Conservation (phyloP, 2,797 vertebrate species). For the Clarias pachynema region DNA sequence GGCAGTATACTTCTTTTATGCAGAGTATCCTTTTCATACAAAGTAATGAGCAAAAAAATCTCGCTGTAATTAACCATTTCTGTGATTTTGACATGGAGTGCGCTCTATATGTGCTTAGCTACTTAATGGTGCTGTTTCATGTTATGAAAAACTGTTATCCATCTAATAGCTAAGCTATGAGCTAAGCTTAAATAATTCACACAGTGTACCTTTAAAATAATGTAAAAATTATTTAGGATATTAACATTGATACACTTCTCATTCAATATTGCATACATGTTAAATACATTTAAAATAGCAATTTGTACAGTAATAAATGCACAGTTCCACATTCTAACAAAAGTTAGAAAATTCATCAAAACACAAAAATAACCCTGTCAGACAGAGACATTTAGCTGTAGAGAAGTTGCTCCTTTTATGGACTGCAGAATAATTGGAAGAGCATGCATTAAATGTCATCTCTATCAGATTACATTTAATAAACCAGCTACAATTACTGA, state of each 20-base stretch:
- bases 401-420: constrained; percentile 17
- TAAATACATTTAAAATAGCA: background rate
- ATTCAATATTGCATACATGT: background rate
- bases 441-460: constrained; percentile 45
- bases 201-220: background rate
- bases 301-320: background rate
- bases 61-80: background rate
- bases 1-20: background rate
- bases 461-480: constrained; percentile 21
- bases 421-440: constrained; percentile 15
- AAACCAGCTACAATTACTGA: constrained; percentile 28
- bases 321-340: background rate
- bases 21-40: background rate
- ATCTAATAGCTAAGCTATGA: too few relatives aligned
- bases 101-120: background rate
- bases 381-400: constrained; percentile 27
- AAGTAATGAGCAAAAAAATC: background rate
- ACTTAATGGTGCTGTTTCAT: background rate
- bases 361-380: background rate
- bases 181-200: background rate
- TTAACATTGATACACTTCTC: background rate
- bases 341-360: background rate
- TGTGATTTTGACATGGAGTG: background rate
- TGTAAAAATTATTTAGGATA: background rate
- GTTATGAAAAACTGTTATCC: background rate